Evolutionary conservation across 2,888 invertebrate species (phyloP).

Genomic region (Sarcophaga rosellei): DNA sequence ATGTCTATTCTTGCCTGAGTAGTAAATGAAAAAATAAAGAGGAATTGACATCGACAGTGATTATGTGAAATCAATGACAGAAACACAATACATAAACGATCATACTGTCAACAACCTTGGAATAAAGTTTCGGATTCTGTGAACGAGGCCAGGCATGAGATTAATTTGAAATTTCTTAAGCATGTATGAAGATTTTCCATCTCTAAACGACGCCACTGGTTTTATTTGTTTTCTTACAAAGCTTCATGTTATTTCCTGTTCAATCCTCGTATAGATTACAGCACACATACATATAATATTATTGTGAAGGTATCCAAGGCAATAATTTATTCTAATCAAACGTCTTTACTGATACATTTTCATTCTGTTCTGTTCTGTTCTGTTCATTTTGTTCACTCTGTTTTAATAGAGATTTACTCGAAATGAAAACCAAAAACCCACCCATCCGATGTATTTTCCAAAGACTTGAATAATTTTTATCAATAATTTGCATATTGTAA

Average conservation of each 20-base stretch:
- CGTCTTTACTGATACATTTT: constrained; percentile 2
- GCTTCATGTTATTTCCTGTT: not conserved
- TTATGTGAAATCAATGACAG: too few species aligned
- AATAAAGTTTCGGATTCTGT: too few species aligned
- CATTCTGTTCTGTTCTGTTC: not conserved
- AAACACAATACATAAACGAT: too few species aligned
- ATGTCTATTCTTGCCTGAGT: too few species aligned
- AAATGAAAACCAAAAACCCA: constrained; percentile 47
- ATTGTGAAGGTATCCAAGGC: not conserved
- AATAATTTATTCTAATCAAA: constrained; percentile 50
- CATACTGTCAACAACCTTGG: too few species aligned
- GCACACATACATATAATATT: not conserved
- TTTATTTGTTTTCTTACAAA: not conserved
- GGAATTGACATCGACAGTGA: too few species aligned
- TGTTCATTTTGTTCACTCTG: not conserved
- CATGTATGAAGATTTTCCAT: too few species aligned
- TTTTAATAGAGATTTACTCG: constrained; percentile 52
- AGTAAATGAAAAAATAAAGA: too few species aligned
- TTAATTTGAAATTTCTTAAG: too few species aligned
- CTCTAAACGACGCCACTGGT: too few species aligned
- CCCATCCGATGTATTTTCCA: constrained; percentile 60
- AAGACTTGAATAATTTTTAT: constrained; percentile 47
- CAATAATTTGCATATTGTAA: constrained; percentile 63
- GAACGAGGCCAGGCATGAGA: too few species aligned
- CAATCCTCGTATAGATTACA: not conserved